Base-by-base conservation (phyloP, 53 echinoderm and acorn worm species). In the Paracentrotus lividus region DNA sequence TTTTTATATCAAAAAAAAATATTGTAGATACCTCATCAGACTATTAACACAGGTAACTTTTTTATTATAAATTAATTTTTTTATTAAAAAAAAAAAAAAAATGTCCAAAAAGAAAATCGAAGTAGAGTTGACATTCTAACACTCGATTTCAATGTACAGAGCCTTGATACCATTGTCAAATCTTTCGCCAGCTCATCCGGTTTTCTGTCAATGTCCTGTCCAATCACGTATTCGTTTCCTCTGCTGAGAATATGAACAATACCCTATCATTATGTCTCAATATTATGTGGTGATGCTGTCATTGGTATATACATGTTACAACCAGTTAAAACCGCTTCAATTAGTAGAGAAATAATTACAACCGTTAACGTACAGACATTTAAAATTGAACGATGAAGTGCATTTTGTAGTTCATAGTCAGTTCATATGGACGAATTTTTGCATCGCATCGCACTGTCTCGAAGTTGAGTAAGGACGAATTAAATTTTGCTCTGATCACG, bases 201-300 rank as follows among this genome's bases (percentile, higher is more conserved):
- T 72, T 0, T n/a, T n/a, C n/a, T n/a, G n/a, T n/a, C 40, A 72
- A 72, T 72, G 72, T 5, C 72, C 36, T 72, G 72, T 40, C 40
- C 72, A 72, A 72, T 72, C 72, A 72, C 72, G 72, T 72, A 40
- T 72, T 72, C 72, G 21, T 72, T 72, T 72, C 72, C 72, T 72
- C 18, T 20, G 5, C 16, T 33, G 13, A 67, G 34, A 15, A 67
- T 31, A 72, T 16, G 38, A n/a, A 72, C 36, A 72, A 72, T 72
- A 72, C 18, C 38, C 38, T 18, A 38, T 57, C 57, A 57, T 57
- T 57, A 52, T 52, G 52, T 40, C 40, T 72, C 38, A 40, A 72
- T 72, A 72, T 72, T 16, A 40, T 72, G 72, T 72, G 72, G 21
- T 72, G 40, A 3, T 38, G 16, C 40, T 38, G 40, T 72, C 72